Base-by-base conservation (phyloP, 2,797 vertebrate species). In the Cyclopterus lumpus region DNA sequence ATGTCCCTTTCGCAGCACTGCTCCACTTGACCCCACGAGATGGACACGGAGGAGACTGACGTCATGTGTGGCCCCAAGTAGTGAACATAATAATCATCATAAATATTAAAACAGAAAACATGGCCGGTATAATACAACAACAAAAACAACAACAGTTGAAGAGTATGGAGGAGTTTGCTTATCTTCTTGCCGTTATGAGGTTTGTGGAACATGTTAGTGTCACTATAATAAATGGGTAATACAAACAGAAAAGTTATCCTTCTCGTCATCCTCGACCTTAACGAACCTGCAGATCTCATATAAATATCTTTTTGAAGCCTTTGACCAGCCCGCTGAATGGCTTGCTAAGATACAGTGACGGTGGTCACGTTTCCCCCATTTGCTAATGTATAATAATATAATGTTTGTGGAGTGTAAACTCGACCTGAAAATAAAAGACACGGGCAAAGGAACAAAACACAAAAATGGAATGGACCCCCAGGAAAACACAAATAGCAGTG, bases 311-410 rank as follows among this genome's bases (percentile, higher is more conserved):
- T n/a, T 8, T 12, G n/a, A 68, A 75, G 71, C 54, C 68, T 60
- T 67, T 30, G 38, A 64, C 16, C 49, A 80, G 61, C 36, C 54
- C 11, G 53, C 71, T 74, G 67, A 74, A 64, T 5, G 54, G 48
- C 36, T 79, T 11, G 12, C 28, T 67, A 18, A 40, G 51, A 71
- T 53, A 30, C 48, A 75, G 70, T 48, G 58, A 79, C 0, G 38
- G 28, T 24, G 72, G 32, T 78, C 42, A 67, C 53, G 38, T 48
- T 69, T 84, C 81, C 82, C n/a, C 79, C 79, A 79, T 85, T 77
- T 42, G 53, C 54, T 76, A n/a, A n/a, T n/a, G n/a, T n/a, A n/a
- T n/a, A n/a, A n/a, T n/a, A n/a, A n/a, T 63, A 3, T 18, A 42
- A 73, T 54, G 59, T 62, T 38, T 8, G 16, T 72, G 46, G 57